These are phyloP conservation scores for Zalophus californianus DNA, from an alignment of 2,797 vertebrate species.

Conservation along the genomic window DNA sequence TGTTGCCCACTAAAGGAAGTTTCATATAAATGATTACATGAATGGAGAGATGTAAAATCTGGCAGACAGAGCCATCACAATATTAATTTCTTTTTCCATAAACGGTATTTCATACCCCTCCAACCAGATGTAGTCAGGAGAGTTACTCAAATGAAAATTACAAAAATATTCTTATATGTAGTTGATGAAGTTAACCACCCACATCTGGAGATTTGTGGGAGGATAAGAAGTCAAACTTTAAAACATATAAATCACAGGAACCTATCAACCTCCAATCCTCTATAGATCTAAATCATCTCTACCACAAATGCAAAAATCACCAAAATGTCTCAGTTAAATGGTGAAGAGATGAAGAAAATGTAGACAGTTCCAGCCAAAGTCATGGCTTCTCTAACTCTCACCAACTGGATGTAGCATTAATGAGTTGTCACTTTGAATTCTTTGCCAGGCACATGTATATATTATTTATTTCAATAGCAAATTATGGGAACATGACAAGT, in stretches of 20 bases:
- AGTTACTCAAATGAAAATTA: conserved; percentile 11
- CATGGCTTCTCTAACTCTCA: neutral
- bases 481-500: neutral
- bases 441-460: neutral
- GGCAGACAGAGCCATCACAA: conserved; percentile 24
- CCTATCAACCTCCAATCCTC: neutral
- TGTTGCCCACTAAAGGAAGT: conserved; percentile 63
- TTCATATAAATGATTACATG: conserved; percentile 55
- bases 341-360: neutral
- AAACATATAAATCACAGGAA: neutral
- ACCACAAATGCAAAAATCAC: neutral
- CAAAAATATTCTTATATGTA: neutral
- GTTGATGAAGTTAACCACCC: neutral
- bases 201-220: neutral
- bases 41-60: conserved; percentile 23
- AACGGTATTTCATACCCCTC: conserved; percentile 5
- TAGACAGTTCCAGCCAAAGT: neutral
- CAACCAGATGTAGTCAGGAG: neutral
- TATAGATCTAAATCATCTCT: neutral
- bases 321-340: neutral
- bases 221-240: neutral
- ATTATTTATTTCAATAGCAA: neutral
- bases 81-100: conserved; percentile 55
- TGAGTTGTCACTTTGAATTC: neutral
- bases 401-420: neutral